phyloP scores from a whole-genome alignment of 2,888 invertebrate genomes.

The Gonocerus acuteangulatus region DNA sequence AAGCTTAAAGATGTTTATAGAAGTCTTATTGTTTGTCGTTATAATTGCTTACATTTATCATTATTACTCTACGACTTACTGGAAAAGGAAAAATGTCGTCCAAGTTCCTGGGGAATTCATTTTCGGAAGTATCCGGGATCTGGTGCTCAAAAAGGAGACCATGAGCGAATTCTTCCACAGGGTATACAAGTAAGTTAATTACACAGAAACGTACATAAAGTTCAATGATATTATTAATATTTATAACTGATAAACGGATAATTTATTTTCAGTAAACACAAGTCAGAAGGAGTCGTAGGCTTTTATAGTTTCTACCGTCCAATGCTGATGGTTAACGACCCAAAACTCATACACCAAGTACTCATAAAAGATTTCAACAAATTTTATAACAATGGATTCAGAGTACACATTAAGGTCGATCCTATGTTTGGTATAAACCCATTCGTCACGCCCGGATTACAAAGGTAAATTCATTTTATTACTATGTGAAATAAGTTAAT shows the following conservation, averaged over 20 bases:
- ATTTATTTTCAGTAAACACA: background rate
- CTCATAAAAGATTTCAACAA: background rate
- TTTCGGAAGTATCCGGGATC: background rate
- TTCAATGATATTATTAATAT: too few relatives aligned
- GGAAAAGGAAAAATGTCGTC: background rate
- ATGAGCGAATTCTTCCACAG: background rate
- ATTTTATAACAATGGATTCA: background rate
- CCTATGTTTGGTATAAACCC: slow-evolving; percentile 5
- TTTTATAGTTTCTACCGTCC: background rate
- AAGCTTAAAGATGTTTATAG: background rate
- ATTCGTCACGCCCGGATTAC: background rate
- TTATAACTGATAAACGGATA: too few relatives aligned
- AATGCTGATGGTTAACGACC: background rate
- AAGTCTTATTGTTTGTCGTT: background rate
- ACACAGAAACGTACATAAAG: background rate
- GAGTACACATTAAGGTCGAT: background rate
- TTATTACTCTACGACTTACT: background rate
- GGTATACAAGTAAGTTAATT: background rate
- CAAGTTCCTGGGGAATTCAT: background rate
- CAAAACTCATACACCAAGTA: background rate
- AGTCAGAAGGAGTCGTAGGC: background rate
- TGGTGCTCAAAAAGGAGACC: background rate
- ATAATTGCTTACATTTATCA: background rate
- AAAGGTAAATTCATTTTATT: background rate
- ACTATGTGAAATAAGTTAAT: background rate